Base-by-base conservation (phyloP, 2,888 invertebrate genomes). In the Callyntrura sp. region DNA sequence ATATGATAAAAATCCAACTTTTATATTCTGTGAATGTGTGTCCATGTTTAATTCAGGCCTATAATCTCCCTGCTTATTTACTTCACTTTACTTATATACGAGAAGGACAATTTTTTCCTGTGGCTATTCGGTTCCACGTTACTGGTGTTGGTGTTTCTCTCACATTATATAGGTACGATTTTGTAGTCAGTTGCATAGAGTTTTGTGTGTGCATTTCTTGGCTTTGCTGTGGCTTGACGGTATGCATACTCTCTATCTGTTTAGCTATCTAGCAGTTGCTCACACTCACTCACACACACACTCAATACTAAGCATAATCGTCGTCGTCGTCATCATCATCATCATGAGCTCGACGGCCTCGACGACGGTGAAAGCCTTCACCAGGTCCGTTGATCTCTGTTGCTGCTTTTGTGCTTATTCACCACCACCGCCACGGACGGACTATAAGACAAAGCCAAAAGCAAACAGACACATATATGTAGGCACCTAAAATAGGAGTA, bases 351-450 rank as follows among this genome's bases (percentile, higher is more conserved):
- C 88, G 88, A 88, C 88, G 84, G 88, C 88, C 88, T 88, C 88
- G 88, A 88, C 84, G 83, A 78, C 84, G 88, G 88, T 88, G 83
- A 84, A 88, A 88, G 88, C 91, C 91, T 91, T 91, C 91, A 85
- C 81, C 88, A 88, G 85, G 85, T 88, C 91, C 91, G 91, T 91
- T 91, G 91, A 91, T 91, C 91, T 90, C 76, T 90, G 68, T 55
- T 51, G 60, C 57, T 85, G 57, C 17, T 57, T 57, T 79, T 17
- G 35, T 57, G 57, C 28, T 17, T 79, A 60, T 17, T 20, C 60
- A 45, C 68, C 43, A n/a, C 68, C 43, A 43, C 43, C 35, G 17
- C 43, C 43, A 76, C 76, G 23, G 12, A 62, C 23, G 68, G 17
- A 70, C 68, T 70, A 70, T 70, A 17, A 70, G 17, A 70, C 68